Conservation (phyloP, 2,888 invertebrate genomes). For the Pantelozetes paolii region DNA sequence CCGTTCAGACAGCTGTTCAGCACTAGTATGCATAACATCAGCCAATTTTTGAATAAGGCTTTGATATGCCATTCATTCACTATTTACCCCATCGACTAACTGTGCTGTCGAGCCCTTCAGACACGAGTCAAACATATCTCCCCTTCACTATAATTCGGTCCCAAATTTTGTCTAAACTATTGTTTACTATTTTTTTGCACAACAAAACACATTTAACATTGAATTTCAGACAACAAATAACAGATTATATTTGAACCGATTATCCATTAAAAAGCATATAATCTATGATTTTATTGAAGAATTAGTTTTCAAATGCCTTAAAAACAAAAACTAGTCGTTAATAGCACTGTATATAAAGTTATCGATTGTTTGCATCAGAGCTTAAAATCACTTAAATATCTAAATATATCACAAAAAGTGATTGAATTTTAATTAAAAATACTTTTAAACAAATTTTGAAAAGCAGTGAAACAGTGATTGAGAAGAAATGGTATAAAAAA, state of each 20-base stretch:
- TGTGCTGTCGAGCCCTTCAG: constrained; percentile 12
- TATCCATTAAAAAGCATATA: neutral
- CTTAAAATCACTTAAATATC: neutral
- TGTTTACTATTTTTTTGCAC: neutral
- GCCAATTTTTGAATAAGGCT: constrained; percentile 13
- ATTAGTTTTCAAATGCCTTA: too few species aligned
- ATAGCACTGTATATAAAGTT: neutral
- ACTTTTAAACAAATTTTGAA: neutral
- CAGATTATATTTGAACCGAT: neutral
- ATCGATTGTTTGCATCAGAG: neutral
- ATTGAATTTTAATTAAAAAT: constrained; percentile 14
- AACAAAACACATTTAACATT: constrained; percentile 13
- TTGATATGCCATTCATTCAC: constrained; percentile 15
- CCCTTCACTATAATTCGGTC: neutral
- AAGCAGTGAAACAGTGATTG: neutral
- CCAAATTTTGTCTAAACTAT: neutral
- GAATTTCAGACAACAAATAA: constrained; percentile 4
- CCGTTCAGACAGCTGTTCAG: constrained; percentile 21
- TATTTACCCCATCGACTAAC: constrained; percentile 16
- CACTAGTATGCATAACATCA: constrained; percentile 19
- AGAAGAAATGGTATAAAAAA: neutral
- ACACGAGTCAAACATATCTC: neutral
- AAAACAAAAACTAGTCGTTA: too few species aligned
- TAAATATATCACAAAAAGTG: neutral
- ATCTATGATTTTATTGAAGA: neutral